Conservation (phyloP, 1,140 invertebrate species). For the Bombus soroeensis region DNA sequence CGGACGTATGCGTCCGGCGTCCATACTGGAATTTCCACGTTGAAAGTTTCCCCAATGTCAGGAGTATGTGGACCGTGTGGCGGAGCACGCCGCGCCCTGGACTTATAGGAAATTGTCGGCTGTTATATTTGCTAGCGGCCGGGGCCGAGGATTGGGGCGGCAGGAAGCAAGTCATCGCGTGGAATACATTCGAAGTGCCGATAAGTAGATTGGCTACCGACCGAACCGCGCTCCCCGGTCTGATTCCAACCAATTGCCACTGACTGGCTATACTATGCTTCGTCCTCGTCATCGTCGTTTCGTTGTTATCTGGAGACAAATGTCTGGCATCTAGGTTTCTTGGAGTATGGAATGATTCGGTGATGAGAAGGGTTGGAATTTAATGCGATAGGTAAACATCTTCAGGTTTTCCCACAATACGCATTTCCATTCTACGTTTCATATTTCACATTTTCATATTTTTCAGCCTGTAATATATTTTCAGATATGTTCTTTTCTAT, state of each 20-base stretch:
- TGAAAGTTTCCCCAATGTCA: slow-evolving; percentile 45
- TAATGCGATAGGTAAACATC: background rate
- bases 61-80: slow-evolving; percentile 8
- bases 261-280: background rate
- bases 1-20: slow-evolving; percentile 25
- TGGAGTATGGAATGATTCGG: background rate
- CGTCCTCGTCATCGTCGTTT: background rate
- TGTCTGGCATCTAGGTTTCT: background rate
- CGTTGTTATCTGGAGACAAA: slow-evolving; percentile 30
- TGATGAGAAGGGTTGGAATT: background rate
- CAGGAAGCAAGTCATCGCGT: slow-evolving; percentile 47
- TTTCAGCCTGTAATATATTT: too few species aligned
- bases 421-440: too few species aligned
- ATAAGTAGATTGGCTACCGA: slow-evolving; percentile 54
- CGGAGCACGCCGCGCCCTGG: background rate
- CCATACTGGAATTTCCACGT: slow-evolving; percentile 37
- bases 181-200: slow-evolving; percentile 58
- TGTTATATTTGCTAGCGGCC: slow-evolving; percentile 42
- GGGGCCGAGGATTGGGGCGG: slow-evolving; percentile 6
- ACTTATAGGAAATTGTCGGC: slow-evolving; percentile 64
- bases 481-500: too few species aligned
- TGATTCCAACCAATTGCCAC: slow-evolving; percentile 36
- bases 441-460: too few species aligned
- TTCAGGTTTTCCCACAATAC: too few species aligned
- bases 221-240: background rate